These are phyloP conservation scores for Caenorhabditis imperialis DNA, from an alignment of 2,888 invertebrate species.

Conservation along the genomic window DNA sequence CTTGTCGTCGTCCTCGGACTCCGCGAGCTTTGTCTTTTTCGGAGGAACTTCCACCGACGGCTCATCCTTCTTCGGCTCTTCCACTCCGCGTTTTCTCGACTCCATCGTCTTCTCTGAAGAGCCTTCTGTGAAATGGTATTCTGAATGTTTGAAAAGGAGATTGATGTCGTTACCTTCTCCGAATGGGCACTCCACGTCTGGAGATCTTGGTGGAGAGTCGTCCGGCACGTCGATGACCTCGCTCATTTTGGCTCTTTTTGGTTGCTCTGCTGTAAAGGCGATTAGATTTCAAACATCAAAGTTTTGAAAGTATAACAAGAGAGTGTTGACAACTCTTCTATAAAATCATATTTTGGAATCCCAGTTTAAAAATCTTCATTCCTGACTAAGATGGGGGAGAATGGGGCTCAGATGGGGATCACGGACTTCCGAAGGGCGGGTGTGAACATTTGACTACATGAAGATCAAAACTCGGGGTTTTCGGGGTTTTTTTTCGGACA, in stretches of 20 bases:
- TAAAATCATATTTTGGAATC: too few relatives aligned
- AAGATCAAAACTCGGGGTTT: too few relatives aligned
- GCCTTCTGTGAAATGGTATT: conserved; percentile 15
- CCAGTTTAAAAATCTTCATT: too few relatives aligned
- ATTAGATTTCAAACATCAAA: too few relatives aligned
- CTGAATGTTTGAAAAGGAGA: background rate
- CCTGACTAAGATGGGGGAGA: too few relatives aligned
- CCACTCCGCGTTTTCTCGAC: conserved; percentile 28
- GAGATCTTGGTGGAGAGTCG: conserved; percentile 33
- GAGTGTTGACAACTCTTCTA: too few relatives aligned
- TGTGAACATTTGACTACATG: too few relatives aligned
- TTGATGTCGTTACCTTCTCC: conserved; percentile 17
- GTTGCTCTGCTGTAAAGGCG: too few relatives aligned
- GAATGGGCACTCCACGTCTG: conserved; percentile 38
- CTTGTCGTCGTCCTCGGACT: conserved; percentile 13
- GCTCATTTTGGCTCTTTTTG: conserved; percentile 9
- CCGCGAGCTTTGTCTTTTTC: conserved; percentile 1
- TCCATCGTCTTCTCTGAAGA: conserved; percentile 28
- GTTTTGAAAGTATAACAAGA: too few relatives aligned
- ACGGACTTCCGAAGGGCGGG: too few relatives aligned
- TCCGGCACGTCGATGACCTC: conserved; percentile 37
- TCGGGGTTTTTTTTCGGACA: too few relatives aligned
- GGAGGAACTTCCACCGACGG: background rate
- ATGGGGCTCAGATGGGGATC: too few relatives aligned
- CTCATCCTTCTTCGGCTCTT: conserved; percentile 1